These are phyloP conservation scores for Hermaeophaga mercurialis DNA, from an alignment of 2,888 invertebrate genomes.

Conservation along the genomic window DNA sequence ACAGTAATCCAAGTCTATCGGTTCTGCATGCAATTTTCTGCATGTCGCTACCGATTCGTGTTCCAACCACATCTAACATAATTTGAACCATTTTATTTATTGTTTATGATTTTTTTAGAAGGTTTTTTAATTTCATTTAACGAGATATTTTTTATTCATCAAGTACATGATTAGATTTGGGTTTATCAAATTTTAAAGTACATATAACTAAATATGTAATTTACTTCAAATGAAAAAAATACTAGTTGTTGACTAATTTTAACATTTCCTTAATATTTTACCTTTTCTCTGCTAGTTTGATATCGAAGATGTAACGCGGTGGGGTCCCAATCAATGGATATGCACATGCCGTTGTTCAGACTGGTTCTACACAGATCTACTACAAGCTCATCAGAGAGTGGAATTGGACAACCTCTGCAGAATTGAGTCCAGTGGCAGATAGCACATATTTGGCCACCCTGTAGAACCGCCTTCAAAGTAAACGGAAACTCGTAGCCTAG, in stretches of 20 bases:
- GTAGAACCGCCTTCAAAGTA: constrained; percentile 78
- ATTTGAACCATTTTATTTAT: too few species aligned
- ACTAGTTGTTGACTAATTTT: not conserved
- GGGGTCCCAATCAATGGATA: constrained; percentile 95
- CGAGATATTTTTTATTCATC: too few species aligned
- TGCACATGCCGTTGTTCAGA: constrained; percentile 54
- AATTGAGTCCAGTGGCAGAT: constrained; percentile 81
- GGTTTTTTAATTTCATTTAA: too few species aligned
- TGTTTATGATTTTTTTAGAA: too few species aligned
- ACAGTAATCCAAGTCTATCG: constrained; percentile 84
- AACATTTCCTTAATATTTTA: constrained; percentile 25
- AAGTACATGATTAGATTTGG: too few species aligned
- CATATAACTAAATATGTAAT: too few species aligned
- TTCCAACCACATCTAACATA: constrained; percentile 71
- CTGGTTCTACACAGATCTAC: constrained; percentile 52
- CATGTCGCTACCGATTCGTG: constrained; percentile 75
- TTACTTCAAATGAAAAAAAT: constrained; percentile 12
- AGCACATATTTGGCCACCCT: constrained; percentile 75
- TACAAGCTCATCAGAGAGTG: constrained; percentile 66
- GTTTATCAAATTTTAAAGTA: too few species aligned
- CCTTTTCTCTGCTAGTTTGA: constrained; percentile 54
- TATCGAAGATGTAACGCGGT: constrained; percentile 88
- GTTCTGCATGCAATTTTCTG: constrained; percentile 75
- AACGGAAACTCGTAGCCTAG: constrained; percentile 92
- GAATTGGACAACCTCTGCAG: constrained; percentile 84